Evolutionary conservation across 2,888 invertebrate species (phyloP).

Genomic region (Lumbricus terrestris): DNA sequence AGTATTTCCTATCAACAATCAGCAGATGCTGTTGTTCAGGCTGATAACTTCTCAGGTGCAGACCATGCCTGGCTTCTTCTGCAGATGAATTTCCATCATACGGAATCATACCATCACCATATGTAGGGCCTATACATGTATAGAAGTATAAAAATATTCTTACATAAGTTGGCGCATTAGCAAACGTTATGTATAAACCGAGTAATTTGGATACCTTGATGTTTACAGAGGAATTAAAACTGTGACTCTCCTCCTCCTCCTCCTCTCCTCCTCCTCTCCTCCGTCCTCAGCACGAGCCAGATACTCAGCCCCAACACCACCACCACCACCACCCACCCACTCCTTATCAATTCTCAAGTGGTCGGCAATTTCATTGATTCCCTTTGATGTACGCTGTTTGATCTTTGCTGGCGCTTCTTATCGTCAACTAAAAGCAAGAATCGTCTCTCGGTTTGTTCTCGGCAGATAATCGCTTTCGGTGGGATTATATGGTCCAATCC

Average conservation of each 20-base stretch:
- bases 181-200: background rate
- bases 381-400: background rate
- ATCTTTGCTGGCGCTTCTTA: background rate
- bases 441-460: background rate
- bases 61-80: too few relatives aligned
- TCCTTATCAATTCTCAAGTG: conserved; percentile 3
- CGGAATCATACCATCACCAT: too few relatives aligned
- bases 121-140: too few relatives aligned
- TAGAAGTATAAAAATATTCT: background rate
- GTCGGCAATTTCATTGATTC: background rate
- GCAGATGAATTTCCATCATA: background rate
- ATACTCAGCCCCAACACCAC: too few relatives aligned
- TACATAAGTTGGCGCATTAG: background rate
- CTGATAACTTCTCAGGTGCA: background rate
- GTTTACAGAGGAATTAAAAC: background rate
- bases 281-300: background rate
- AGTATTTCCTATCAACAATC: background rate
- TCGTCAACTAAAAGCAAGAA: background rate
- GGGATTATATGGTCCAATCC: background rate
- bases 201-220: background rate
- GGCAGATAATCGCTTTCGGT: background rate
- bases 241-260: background rate
- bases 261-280: background rate
- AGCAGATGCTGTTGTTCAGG: background rate
- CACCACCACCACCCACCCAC: too few relatives aligned